Conservation (phyloP, 2,888 invertebrate species). For the Caenorhabditis sp. region DNA sequence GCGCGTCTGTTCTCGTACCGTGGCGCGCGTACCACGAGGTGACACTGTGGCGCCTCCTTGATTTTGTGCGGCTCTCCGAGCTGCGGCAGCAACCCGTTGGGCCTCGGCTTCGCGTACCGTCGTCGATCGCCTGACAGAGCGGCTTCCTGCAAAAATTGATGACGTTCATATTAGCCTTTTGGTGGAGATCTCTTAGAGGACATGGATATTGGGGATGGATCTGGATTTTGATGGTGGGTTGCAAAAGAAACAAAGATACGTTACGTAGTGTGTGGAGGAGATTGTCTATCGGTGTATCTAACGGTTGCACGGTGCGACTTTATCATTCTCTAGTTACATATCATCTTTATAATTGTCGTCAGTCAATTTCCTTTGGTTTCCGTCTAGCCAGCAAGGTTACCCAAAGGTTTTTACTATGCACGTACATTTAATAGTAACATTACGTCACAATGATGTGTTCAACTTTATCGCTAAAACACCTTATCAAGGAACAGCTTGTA, state of each 20-base stretch:
- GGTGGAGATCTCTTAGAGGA: neutral
- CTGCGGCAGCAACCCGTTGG: conserved; percentile 38
- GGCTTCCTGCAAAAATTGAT: conserved; percentile 56
- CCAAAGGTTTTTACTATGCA: neutral
- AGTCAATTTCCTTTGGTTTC: neutral
- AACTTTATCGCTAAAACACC: neutral
- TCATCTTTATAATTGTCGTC: neutral
- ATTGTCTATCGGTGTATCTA: neutral
- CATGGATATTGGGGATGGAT: conserved; percentile 7
- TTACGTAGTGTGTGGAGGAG: neutral
- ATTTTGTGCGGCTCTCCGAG: conserved; percentile 19
- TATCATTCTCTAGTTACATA: neutral
- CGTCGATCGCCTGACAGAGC: conserved; percentile 61
- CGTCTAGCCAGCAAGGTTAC: neutral
- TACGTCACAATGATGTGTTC: neutral
- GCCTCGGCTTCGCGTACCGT: conserved; percentile 60
- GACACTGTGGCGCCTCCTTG: conserved; percentile 16
- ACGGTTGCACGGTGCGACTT: neutral
- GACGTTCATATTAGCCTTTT: neutral
- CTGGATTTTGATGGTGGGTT: neutral
- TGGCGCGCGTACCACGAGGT: conserved; percentile 46
- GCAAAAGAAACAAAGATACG: neutral
- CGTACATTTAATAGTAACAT: too few species aligned
- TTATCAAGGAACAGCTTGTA: too few species aligned
- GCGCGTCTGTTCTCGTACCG: conserved; percentile 58